These are phyloP conservation scores for Brachionus asplanchnoidis DNA, from an alignment of 1,140 invertebrate species.

Conservation along the genomic window DNA sequence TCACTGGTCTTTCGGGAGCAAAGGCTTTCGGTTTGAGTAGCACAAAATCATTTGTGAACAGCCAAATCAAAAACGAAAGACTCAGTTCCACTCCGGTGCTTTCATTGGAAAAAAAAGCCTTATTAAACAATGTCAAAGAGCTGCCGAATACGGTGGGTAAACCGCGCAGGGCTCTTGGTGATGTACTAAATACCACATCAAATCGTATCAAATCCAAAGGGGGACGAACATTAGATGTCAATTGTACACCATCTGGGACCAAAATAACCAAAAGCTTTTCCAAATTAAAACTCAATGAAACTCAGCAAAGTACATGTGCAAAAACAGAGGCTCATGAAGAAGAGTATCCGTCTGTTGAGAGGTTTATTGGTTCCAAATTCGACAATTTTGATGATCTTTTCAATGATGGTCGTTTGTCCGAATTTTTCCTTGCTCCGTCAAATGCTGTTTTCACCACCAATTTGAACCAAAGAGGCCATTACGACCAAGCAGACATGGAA, in stretches of 20 bases:
- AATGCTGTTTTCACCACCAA: neutral
- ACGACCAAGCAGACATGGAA: neutral
- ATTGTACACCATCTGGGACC: neutral
- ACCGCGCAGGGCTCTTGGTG: slow-evolving; percentile 6
- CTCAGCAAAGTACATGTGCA: neutral
- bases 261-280: neutral
- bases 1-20: neutral
- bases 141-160: neutral
- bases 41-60: neutral
- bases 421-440: neutral
- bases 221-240: neutral
- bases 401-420: neutral
- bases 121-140: neutral
- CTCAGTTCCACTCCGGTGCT: neutral
- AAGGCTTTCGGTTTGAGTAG: neutral
- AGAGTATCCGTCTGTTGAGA: neutral
- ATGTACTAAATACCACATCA: slow-evolving; percentile 21
- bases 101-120: neutral
- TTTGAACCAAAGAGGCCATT: neutral
- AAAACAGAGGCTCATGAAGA: neutral
- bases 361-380: neutral
- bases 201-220: neutral
- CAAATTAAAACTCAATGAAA: neutral
- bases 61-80: neutral
- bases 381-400: slow-evolving; percentile 42